These are phyloP conservation scores for Drosophila maculinotata DNA, from an alignment of 2,888 invertebrate species.

Conservation along the genomic window DNA sequence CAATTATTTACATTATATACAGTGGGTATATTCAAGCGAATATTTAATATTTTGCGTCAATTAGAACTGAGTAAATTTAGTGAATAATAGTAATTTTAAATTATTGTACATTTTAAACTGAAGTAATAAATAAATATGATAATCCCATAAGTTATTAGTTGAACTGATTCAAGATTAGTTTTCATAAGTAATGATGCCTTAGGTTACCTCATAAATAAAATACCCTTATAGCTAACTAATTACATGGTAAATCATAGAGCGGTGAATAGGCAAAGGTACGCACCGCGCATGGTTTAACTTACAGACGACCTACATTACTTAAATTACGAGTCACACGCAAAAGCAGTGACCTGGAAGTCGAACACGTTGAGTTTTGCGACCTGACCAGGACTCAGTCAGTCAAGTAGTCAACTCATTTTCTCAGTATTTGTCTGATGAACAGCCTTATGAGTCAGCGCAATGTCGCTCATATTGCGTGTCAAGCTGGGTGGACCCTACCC, in stretches of 20 bases:
- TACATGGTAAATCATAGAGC: conserved; percentile 26
- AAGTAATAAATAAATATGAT: no score
- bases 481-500: conserved; percentile 42
- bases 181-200: background rate
- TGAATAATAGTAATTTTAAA: no score
- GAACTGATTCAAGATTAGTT: background rate
- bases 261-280: conserved; percentile 48
- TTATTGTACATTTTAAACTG: no score
- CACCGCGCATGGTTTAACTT: conserved; percentile 47
- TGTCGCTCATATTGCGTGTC: conserved; percentile 64
- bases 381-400: conserved; percentile 43
- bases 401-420: conserved; percentile 34
- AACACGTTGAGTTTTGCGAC: conserved; percentile 33
- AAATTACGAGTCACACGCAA: conserved; percentile 82
- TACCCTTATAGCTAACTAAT: background rate
- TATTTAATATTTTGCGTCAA: no score
- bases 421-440: conserved; percentile 46
- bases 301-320: conserved; percentile 79
- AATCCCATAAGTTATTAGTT: background rate
- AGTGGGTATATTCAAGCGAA: no score
- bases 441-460: conserved; percentile 68
- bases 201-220: background rate
- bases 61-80: no score
- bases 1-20: no score
- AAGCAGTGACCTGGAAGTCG: conserved; percentile 57